phyloP scores from a whole-genome alignment of 1,140 invertebrate species.

The Globodera ellingtonae region DNA sequence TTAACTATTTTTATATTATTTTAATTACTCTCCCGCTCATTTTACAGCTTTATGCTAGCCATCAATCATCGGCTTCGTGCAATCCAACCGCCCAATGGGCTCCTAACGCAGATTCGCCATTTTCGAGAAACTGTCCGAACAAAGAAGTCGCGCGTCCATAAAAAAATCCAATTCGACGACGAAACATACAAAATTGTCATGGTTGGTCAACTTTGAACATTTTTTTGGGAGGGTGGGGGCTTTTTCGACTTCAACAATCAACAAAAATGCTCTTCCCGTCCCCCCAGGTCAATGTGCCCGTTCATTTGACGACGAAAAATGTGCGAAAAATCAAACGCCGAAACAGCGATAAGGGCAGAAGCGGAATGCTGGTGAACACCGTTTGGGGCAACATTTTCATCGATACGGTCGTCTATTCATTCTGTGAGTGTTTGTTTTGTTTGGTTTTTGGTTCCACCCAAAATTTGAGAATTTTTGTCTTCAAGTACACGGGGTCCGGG shows the following conservation, averaged over 20 bases:
- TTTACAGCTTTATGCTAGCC: neutral
- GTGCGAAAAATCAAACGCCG: neutral
- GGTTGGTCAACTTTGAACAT: neutral
- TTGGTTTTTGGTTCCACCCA: too few relatives aligned
- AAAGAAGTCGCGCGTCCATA: too few relatives aligned
- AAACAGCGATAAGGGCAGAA: neutral
- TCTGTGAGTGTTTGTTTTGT: neutral
- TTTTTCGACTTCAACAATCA: too few relatives aligned
- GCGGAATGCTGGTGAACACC: neutral
- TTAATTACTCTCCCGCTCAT: too few relatives aligned
- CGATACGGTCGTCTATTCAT: neutral
- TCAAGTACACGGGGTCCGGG: too few relatives aligned
- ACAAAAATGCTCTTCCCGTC: neutral
- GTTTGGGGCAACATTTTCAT: neutral
- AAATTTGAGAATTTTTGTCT: too few relatives aligned
- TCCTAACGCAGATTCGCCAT: neutral
- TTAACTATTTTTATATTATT: too few relatives aligned
- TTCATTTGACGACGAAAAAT: neutral
- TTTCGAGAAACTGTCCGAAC: neutral
- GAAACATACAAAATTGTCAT: neutral
- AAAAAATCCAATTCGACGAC: neutral
- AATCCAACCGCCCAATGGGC: neutral
- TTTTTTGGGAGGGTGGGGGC: neutral
- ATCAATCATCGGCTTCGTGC: neutral
- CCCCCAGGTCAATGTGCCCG: neutral